Evolutionary conservation across 2,888 invertebrate genomes (phyloP).

Genomic region (Cheilosia urbana): DNA sequence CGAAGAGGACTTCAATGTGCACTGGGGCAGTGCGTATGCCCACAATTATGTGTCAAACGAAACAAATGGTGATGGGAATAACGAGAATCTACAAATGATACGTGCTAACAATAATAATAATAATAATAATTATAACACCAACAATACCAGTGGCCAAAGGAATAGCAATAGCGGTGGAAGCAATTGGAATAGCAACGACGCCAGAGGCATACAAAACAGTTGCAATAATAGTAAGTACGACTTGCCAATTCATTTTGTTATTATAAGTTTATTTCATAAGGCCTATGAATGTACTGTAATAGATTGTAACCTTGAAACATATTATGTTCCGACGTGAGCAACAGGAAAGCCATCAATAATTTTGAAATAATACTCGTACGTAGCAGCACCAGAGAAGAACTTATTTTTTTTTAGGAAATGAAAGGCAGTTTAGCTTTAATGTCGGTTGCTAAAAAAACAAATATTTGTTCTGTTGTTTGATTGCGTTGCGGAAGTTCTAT

Average conservation of each 20-base stretch:
- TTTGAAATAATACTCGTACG: not conserved
- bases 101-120: conserved; percentile 58
- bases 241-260: conserved; percentile 26
- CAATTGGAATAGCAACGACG: conserved; percentile 54
- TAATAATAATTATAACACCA: conserved; percentile 33
- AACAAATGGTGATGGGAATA: conserved; percentile 75
- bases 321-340: not conserved
- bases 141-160: conserved; percentile 34
- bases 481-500: too few relatives aligned
- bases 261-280: conserved; percentile 31
- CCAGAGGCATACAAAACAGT: conserved; percentile 69
- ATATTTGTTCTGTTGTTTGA: too few relatives aligned
- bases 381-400: not conserved
- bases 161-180: conserved; percentile 36
- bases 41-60: conserved; percentile 81
- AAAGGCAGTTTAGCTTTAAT: not conserved
- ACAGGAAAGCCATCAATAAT: conserved; percentile 1
- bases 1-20: conserved; percentile 83
- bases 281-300: conserved; percentile 29
- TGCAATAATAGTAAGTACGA: conserved; percentile 66
- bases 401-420: not conserved
- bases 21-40: conserved; percentile 82
- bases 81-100: conserved; percentile 78
- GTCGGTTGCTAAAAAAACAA: too few relatives aligned
- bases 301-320: conserved; percentile 42